Base-by-base conservation (phyloP, 2,888 invertebrate genomes). In the Microchrysa polita region DNA sequence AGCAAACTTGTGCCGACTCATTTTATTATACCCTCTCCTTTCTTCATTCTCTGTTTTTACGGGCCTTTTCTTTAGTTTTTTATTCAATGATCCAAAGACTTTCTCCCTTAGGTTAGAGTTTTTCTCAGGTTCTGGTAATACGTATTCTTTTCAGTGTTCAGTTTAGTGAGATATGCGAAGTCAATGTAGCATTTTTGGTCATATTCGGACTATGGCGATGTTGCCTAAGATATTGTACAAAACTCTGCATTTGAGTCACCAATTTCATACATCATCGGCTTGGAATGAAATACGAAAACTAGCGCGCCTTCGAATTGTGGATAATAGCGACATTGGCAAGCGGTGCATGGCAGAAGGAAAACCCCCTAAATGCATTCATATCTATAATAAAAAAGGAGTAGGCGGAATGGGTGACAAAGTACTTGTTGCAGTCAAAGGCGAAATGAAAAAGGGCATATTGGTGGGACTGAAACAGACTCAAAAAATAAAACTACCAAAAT, bases 291-390 rank as follows among this genome's bases (percentile, higher is more conserved):
- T 95, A 63, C 88, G 90, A 53, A 90, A 92, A 81, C 80, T 95
- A 77, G 89, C 94, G 1, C 87, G 95, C 65, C 86, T 98, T 16
- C 87, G 96, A 80, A 96, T 98, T 5, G 98, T 99, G 1, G 99
- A 99, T 84, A 99, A 99, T 85, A 97, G 97, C 73, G 92, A 93
- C 78, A 90, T 99, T 75, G 99, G 98, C 44, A 96, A 95, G 83
- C 90, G 93, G 82, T 97, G 98, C 1, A 96, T 96, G 93, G 90
- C 93, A 1, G 94, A 96, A 82, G 98, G 98, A 61, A 94, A 93
- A 84, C 96, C 97, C 12, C 96, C 98, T 0, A 92, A 90, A 83
- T 91, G 94, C 80, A 98, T 99, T 80, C 96, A 98, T 82, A 91
- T 98, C 74, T 98, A 97, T 81, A 97, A 94, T 84, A 94, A 92